These are phyloP conservation scores for Sialia sialis DNA, from an alignment of 2,113 vertebrate genomes.

Conservation along the genomic window DNA sequence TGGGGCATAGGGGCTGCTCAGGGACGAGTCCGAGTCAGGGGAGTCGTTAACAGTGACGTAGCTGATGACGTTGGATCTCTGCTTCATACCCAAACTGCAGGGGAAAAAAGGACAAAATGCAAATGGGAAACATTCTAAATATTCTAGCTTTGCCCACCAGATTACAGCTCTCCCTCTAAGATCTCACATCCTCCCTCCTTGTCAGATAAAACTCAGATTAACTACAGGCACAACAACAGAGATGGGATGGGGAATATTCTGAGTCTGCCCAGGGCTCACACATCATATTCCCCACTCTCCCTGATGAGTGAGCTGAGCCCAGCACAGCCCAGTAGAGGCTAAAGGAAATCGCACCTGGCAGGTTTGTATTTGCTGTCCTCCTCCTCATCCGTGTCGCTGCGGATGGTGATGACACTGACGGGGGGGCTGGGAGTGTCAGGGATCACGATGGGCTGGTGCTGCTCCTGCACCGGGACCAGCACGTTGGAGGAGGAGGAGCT, in stretches of 20 bases:
- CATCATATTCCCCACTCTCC: rapidly evolving
- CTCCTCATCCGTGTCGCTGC: constrained; percentile 96
- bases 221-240: not conserved
- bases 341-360: constrained; percentile 58
- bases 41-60: constrained; percentile 97
- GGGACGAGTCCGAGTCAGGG: constrained; percentile 93
- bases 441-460: constrained; percentile 92
- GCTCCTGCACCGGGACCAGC: constrained; percentile 77
- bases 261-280: not conserved
- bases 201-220: not conserved
- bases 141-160: not conserved
- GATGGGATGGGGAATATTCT: not conserved
- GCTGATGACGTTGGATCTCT: constrained; percentile 95
- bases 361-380: constrained; percentile 90
- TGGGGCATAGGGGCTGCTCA: constrained; percentile 86
- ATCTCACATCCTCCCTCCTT: not conserved
- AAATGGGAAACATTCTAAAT: not conserved
- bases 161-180: not conserved
- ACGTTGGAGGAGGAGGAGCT: constrained; percentile 77
- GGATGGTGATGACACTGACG: constrained; percentile 97
- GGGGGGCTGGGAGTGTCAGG: constrained; percentile 95
- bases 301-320: not conserved
- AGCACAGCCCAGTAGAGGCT: not conserved
- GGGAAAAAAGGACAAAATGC: not conserved
- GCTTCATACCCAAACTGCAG: constrained; percentile 81